Conservation (phyloP, 1,140 invertebrate genomes). For the Heliconius eleuchia region DNA sequence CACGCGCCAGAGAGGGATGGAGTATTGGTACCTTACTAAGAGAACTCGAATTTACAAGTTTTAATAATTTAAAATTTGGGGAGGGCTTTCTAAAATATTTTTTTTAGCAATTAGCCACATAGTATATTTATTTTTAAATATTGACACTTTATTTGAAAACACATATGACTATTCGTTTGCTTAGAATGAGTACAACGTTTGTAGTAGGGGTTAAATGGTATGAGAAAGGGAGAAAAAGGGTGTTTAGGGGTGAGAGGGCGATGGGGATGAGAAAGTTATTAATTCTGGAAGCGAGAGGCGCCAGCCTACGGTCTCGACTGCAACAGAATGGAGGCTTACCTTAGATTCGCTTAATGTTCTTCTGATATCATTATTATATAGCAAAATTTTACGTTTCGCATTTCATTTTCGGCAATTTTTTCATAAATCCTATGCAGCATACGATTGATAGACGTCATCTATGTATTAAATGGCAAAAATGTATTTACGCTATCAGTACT, state of each 20-base stretch:
- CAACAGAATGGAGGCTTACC: slow-evolving; percentile 75
- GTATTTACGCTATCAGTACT: neutral
- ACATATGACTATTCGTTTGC: neutral
- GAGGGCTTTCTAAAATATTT: neutral
- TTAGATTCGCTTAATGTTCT: slow-evolving; percentile 75
- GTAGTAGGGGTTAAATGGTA: slow-evolving; percentile 54
- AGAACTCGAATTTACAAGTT: slow-evolving; percentile 44
- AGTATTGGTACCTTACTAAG: slow-evolving; percentile 48
- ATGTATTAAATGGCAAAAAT: neutral
- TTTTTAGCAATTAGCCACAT: neutral
- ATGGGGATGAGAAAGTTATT: slow-evolving; percentile 74
- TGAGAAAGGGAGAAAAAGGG: slow-evolving; percentile 48
- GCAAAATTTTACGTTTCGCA: slow-evolving; percentile 35
- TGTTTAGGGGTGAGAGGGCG: slow-evolving; percentile 38
- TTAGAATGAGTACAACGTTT: slow-evolving; percentile 46
- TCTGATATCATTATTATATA: slow-evolving; percentile 69
- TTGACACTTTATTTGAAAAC: neutral
- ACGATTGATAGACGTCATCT: neutral
- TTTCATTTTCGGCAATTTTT: neutral
- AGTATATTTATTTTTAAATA: neutral
- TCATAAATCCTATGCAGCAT: neutral
- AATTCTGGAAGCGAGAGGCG: slow-evolving; percentile 78
- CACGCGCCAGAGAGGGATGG: slow-evolving; percentile 66
- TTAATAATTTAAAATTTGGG: neutral
- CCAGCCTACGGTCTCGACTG: slow-evolving; percentile 75